phyloP scores from a whole-genome alignment of 2,113 vertebrate genomes.

The Suncus etruscus region DNA sequence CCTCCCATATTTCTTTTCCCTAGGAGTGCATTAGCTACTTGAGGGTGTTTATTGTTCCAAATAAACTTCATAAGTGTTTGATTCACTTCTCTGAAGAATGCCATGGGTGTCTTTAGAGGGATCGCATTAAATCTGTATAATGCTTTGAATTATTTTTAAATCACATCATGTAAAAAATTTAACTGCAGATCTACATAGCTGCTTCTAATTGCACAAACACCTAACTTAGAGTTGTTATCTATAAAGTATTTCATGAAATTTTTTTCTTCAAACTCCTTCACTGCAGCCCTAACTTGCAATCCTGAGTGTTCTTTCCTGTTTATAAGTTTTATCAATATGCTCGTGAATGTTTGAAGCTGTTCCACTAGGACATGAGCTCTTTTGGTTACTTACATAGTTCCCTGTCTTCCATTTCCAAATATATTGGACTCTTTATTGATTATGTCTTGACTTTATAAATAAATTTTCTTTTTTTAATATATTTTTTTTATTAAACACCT shows the following conservation, averaged over 20 bases:
- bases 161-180: slow-evolving; percentile 9
- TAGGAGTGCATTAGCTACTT: no score
- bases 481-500: no score
- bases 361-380: not conserved
- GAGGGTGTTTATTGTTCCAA: no score
- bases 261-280: not conserved
- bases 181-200: slow-evolving; percentile 21
- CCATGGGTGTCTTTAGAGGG: no score
- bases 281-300: not conserved
- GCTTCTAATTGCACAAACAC: slow-evolving; percentile 51
- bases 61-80: no score
- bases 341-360: not conserved
- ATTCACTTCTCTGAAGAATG: no score
- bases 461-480: no score
- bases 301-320: not conserved
- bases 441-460: not conserved
- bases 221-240: slow-evolving; percentile 1
- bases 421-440: not conserved
- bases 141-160: slow-evolving; percentile 60
- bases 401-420: not conserved
- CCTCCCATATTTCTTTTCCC: no score
- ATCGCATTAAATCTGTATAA: no score
- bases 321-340: not conserved
- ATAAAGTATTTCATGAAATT: not conserved
- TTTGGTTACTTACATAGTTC: not conserved